Conservation (phyloP, 2,113 vertebrate genomes). For the Cricetomys ansorgei region DNA sequence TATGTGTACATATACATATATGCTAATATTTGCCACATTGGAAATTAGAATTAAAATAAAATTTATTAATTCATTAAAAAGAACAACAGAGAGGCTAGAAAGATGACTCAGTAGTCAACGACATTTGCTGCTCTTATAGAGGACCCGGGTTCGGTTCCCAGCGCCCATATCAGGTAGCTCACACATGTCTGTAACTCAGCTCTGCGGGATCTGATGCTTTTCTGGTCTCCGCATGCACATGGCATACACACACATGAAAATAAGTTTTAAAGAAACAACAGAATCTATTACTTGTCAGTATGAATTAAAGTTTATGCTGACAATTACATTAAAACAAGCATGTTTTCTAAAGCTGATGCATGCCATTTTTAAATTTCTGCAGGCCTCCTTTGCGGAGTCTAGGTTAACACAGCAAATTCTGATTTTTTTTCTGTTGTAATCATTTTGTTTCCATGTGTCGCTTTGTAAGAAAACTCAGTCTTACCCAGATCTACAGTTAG, state of each 20-base stretch:
- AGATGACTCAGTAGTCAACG: not conserved
- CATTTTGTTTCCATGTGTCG: slow-evolving; percentile 28
- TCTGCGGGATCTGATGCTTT: not conserved
- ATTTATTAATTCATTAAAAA: slow-evolving; percentile 10
- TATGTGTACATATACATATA: no score
- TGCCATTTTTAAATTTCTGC: slow-evolving; percentile 59
- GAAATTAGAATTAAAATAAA: slow-evolving; percentile 10
- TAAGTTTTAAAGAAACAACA: slow-evolving; percentile 11
- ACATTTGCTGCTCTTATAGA: not conserved
- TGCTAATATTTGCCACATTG: not conserved
- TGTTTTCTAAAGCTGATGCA: slow-evolving; percentile 40
- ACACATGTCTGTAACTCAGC: not conserved
- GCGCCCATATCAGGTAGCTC: not conserved
- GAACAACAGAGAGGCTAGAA: not conserved
- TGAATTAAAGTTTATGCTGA: not conserved
- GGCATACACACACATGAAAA: not conserved
- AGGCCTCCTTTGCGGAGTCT: slow-evolving; percentile 33
- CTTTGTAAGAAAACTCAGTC: slow-evolving; percentile 51
- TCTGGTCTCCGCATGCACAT: not conserved
- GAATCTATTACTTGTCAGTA: slow-evolving; percentile 46
- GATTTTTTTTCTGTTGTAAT: slow-evolving; percentile 16
- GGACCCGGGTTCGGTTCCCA: not conserved
- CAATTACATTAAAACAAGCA: slow-evolving; percentile 17
- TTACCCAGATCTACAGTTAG: not conserved
- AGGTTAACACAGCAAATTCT: slow-evolving; percentile 48